Conservation (phyloP, 2,888 invertebrate species). For the Mythimna vitellina region DNA sequence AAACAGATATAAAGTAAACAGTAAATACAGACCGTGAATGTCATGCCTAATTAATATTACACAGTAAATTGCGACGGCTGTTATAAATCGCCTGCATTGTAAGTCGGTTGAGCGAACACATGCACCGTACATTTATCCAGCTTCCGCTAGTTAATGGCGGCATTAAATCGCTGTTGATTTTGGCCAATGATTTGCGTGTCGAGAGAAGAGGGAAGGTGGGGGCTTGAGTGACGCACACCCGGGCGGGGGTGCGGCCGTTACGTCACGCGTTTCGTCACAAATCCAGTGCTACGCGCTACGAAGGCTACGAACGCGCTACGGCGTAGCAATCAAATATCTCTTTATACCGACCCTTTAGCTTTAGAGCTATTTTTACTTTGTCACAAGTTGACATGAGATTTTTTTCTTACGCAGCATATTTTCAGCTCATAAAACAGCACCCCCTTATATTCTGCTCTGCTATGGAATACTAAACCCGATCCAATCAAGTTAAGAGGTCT, state of each 20-base stretch:
- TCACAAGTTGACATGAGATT: constrained; percentile 46
- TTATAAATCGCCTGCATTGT: constrained; percentile 55
- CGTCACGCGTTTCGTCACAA: constrained; percentile 84
- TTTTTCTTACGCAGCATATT: constrained; percentile 45
- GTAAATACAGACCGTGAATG: constrained; percentile 37
- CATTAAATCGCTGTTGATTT: constrained; percentile 81
- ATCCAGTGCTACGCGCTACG: constrained; percentile 68
- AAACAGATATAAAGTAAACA: constrained; percentile 51
- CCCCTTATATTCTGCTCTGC: constrained; percentile 50
- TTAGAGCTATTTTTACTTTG: constrained; percentile 58
- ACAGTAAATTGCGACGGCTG: constrained; percentile 26
- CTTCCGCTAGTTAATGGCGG: constrained; percentile 64
- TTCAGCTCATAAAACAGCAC: constrained; percentile 45
- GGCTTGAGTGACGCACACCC: constrained; percentile 74
- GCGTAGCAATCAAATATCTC: constrained; percentile 64
- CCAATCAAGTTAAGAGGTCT: constrained; percentile 77
- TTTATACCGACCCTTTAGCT: constrained; percentile 36
- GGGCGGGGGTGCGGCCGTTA: constrained; percentile 80
- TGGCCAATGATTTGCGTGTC: constrained; percentile 80
- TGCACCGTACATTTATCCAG: constrained; percentile 65
- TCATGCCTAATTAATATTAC: constrained; percentile 50
- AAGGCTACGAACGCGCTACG: constrained; percentile 54
- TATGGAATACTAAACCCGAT: constrained; percentile 64
- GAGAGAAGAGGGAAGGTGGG: constrained; percentile 61
- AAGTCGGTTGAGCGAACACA: constrained; percentile 48